These are phyloP conservation scores for Eulemur rubriventer DNA, from an alignment of 2,797 vertebrate genomes.

Conservation along the genomic window DNA sequence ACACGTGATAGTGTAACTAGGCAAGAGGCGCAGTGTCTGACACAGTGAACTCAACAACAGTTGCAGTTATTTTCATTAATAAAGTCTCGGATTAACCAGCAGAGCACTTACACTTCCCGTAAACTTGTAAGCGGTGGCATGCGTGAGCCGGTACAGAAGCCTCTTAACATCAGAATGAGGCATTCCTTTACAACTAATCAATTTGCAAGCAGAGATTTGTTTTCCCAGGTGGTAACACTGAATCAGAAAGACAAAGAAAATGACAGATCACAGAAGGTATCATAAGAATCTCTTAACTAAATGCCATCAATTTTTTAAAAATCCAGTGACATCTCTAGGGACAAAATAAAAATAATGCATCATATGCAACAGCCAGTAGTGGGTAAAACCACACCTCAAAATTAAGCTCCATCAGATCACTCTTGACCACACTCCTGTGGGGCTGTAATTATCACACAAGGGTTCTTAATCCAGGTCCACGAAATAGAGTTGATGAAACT, in stretches of 20 bases:
- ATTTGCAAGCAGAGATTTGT: background rate
- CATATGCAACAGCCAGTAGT: background rate
- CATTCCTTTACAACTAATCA: background rate
- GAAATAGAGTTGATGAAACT: fast-evolving
- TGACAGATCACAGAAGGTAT: background rate
- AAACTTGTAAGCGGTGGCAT: fast-evolving
- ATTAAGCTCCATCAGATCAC: fast-evolving
- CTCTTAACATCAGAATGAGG: background rate
- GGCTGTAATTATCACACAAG: fast-evolving
- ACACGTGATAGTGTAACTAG: background rate
- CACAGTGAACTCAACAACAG: background rate
- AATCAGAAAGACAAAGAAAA: background rate
- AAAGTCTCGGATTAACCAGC: background rate
- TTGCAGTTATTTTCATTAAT: fast-evolving
- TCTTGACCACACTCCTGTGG: fast-evolving
- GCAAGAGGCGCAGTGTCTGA: background rate
- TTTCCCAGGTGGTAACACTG: background rate
- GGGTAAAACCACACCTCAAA: no score
- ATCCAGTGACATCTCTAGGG: background rate
- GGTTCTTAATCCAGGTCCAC: background rate
- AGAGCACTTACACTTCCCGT: background rate
- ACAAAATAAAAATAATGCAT: background rate
- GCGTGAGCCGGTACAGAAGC: background rate
- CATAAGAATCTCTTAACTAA: background rate
- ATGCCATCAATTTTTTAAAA: background rate